phyloP scores from a whole-genome alignment of 2,797 vertebrate species.

The Aulostomus chinensis region DNA sequence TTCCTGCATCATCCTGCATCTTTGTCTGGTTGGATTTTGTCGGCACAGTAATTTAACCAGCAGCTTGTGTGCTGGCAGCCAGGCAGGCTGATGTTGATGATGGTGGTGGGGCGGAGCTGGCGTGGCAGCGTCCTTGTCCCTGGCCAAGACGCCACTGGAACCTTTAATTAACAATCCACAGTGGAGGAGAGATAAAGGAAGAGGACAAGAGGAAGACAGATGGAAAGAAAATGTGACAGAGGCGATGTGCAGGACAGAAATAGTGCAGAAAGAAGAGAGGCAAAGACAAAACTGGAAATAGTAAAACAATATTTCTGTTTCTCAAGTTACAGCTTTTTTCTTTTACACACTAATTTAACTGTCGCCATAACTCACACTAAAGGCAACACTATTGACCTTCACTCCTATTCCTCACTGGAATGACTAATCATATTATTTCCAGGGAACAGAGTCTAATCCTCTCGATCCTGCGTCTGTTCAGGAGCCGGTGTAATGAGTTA shows the following conservation, averaged over 20 bases:
- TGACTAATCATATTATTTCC: conserved; percentile 49
- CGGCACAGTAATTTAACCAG: too few relatives aligned
- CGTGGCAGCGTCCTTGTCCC: conserved; percentile 19
- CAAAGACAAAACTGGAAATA: conserved; percentile 14
- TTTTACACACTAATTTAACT: conserved; percentile 13
- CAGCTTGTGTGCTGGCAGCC: too few relatives aligned
- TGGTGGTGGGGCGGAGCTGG: too few relatives aligned
- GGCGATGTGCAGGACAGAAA: conserved; percentile 17
- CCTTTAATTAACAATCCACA: conserved; percentile 27
- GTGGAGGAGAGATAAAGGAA: conserved; percentile 16
- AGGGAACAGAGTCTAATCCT: conserved; percentile 49
- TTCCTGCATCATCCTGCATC: too few relatives aligned
- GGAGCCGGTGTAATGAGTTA: conserved; percentile 51
- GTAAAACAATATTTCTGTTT: conserved; percentile 21
- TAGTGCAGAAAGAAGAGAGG: conserved; percentile 9
- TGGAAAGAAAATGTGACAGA: conserved; percentile 47
- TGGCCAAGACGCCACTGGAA: conserved; percentile 36
- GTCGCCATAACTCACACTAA: conserved; percentile 15
- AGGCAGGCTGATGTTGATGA: too few relatives aligned
- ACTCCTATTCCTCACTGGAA: conserved; percentile 22
- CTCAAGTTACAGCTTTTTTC: conserved; percentile 15
- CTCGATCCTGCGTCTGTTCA: conserved; percentile 48
- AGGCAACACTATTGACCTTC: conserved; percentile 31
- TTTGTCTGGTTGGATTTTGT: too few relatives aligned
- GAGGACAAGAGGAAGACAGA: conserved; percentile 26